Evolutionary conservation across 2,113 vertebrate genomes (phyloP), one percentile per base, ranked within the genome.

Genomic region (Notothenia rossii): DNA sequence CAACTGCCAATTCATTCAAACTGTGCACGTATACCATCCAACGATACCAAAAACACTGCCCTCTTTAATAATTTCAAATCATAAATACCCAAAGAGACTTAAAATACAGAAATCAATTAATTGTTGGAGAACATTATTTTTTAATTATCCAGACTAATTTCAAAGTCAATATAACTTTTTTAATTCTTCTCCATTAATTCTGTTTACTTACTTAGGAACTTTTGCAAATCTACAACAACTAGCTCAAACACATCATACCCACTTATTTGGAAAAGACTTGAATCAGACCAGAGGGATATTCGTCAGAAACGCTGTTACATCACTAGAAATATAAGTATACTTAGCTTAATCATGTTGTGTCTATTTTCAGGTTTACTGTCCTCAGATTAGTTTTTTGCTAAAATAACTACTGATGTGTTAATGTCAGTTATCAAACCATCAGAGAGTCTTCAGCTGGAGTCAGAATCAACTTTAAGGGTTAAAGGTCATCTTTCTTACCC

Each of bases 401-500:
- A 36, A 1, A 40, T 40, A 40, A 40, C 36, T 40, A 40, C 36
- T 7, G 36, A 40, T 51, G 9, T 13, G 7, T 67, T 58, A 22
- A 78, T 51, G 43, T 33, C 54, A 65, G 18, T 1, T 12, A 58
- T 67, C 20, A 62, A 46, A 61, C 10, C 29, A 56, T 80, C 61
- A 71, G 2, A 43, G 18, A 36, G 17, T 68, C 64, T 49, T 55
- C 14, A 5, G 8, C 29, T 73, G 20, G 48, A 25, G 8, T 65
- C 9, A 13, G 22, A 56, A 62, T 78, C 25, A 61, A 15, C 61
- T 50, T 72, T 12, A 65, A 66, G 51, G 86, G 84, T 90, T 71
- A 86, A 90, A 86, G 82, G 87, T 86, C 87, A 77, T 81, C 20
- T 36, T 66, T 87, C 94, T 95, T 88, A 96, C 95, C 94, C 92